These are phyloP conservation scores for Drosophila orosa DNA, from an alignment of 1,140 invertebrate genomes.

Conservation along the genomic window DNA sequence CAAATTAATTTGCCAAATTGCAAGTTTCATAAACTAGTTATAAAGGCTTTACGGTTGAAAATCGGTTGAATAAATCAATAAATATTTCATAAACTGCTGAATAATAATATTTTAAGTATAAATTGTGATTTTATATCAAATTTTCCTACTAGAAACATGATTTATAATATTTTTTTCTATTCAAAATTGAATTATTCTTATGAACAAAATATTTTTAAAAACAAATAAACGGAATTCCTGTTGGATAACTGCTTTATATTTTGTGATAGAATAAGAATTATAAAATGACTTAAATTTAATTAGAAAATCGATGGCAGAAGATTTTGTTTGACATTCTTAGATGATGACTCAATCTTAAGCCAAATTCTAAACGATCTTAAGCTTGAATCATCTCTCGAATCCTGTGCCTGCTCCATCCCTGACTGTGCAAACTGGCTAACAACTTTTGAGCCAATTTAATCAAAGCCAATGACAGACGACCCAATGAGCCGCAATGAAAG, in stretches of 20 bases:
- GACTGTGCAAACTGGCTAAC: conserved; percentile 24
- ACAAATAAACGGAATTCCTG: too few species aligned
- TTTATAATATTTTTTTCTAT: neutral
- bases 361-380: neutral
- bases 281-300: neutral
- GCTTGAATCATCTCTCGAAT: neutral
- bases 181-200: neutral
- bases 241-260: too few species aligned
- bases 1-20: neutral
- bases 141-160: neutral
- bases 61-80: neutral
- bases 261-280: neutral
- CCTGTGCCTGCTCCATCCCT: conserved; percentile 31
- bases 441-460: conserved; percentile 82
- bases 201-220: neutral
- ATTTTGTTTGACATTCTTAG: neutral
- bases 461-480: conserved; percentile 74
- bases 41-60: neutral
- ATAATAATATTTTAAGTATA: neutral
- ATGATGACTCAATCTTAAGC: neutral
- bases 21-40: neutral
- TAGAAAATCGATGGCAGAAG: neutral
- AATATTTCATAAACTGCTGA: neutral
- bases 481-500: conserved; percentile 60
- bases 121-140: too few species aligned